Evolutionary conservation across 2,113 vertebrate species (phyloP).

Genomic region (Sturnus vulgaris): DNA sequence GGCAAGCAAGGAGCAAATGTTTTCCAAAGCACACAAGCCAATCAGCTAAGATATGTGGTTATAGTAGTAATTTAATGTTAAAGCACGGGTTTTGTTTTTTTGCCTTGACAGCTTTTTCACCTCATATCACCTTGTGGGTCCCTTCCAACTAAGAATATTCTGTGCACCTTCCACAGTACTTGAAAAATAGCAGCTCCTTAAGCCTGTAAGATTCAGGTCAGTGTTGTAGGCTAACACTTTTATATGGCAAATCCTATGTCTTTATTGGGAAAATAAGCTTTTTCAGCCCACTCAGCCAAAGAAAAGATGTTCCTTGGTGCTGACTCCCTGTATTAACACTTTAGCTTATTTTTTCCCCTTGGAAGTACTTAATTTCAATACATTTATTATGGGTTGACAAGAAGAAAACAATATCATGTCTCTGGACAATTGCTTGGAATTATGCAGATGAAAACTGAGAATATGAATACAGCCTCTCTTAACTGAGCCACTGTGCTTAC

Average conservation of each 20-base stretch:
- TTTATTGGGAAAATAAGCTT: neutral
- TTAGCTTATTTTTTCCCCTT: neutral
- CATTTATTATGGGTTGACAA: neutral
- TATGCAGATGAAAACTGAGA: neutral
- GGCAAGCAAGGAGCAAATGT: neutral
- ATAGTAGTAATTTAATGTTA: neutral
- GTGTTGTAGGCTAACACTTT: neutral
- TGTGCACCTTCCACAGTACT: neutral
- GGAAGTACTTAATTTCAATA: neutral
- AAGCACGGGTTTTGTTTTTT: neutral
- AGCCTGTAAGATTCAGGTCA: neutral
- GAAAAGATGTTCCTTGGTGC: neutral
- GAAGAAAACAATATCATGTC: neutral
- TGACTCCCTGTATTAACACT: neutral
- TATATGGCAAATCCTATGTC: neutral
- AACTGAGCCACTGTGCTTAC: neutral
- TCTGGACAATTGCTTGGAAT: neutral
- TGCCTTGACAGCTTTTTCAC: neutral
- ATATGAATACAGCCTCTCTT: neutral
- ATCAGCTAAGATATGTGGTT: neutral
- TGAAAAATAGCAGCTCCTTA: neutral
- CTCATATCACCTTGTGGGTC: neutral
- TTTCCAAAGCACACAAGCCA: neutral
- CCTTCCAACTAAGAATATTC: neutral
- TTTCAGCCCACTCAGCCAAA: neutral